A percentile compares a stretch with the other conserved stretches of the same genome.
Conservation (phyloP, 2,888 invertebrate genomes). For the Acleris literana region DNA sequence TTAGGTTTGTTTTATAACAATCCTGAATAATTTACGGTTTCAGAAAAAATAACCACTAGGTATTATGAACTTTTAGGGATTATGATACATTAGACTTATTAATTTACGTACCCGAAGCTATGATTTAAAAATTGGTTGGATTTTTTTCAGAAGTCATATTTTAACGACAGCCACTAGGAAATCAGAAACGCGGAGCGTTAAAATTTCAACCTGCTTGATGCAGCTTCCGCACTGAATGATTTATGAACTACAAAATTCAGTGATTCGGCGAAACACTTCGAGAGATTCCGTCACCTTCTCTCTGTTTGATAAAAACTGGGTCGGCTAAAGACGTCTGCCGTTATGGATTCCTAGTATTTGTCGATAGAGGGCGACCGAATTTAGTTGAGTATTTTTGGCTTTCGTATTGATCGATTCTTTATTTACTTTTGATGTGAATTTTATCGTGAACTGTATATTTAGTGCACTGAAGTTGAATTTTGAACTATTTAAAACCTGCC, state of each 20-base stretch:
- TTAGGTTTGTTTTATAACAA: no score
- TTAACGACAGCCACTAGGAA: not conserved
- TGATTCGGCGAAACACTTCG: constrained; percentile 22
- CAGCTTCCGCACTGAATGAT: constrained; percentile 29
- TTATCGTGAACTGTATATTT: no score
- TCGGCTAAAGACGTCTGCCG: constrained; percentile 6
- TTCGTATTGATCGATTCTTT: not conserved
- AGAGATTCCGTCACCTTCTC: constrained; percentile 17
- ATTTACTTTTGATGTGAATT: no score
- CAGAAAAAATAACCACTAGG: no score
- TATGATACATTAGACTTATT: no score
- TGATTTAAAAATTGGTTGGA: no score
- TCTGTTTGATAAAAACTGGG: constrained; percentile 30
- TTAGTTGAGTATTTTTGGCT: not conserved
- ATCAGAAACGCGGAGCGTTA: constrained; percentile 12
- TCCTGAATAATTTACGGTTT: no score
- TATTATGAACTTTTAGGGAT: no score
- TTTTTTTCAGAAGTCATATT: no score
- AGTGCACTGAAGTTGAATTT: no score
- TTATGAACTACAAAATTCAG: constrained; percentile 27
- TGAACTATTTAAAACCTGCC: no score
- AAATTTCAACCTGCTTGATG: constrained; percentile 25
- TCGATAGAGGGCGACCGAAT: not conserved
- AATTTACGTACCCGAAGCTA: no score
- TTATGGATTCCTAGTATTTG: constrained; percentile 8